Evolutionary conservation across 2,113 vertebrate genomes (phyloP).

Genomic region (Caranx melampygus): DNA sequence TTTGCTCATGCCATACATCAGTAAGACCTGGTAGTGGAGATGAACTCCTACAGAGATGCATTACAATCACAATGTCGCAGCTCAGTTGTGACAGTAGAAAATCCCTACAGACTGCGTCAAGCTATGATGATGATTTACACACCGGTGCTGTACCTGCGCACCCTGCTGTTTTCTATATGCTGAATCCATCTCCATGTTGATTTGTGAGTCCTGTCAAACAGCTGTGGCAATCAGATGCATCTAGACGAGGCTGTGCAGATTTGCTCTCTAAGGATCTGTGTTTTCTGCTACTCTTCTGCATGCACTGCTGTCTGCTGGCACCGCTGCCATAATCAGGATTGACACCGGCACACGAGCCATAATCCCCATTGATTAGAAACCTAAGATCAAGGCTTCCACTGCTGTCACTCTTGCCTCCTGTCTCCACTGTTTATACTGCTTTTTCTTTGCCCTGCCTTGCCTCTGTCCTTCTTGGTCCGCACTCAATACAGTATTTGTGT

Average conservation of each 20-base stretch:
- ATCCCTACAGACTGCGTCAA: slow-evolving; percentile 27
- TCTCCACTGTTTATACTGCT: slow-evolving; percentile 44
- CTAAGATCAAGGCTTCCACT: slow-evolving; percentile 78
- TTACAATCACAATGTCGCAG: slow-evolving; percentile 29
- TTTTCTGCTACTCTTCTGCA: slow-evolving; percentile 32
- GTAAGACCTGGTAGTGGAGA: background rate
- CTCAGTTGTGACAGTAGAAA: slow-evolving; percentile 13
- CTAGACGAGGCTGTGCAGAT: slow-evolving; percentile 2
- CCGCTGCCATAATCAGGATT: slow-evolving; percentile 69
- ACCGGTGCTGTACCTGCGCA: background rate
- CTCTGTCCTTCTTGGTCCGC: slow-evolving; percentile 13
- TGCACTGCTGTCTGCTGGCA: slow-evolving; percentile 41
- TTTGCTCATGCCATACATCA: background rate
- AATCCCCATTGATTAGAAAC: slow-evolving; percentile 82
- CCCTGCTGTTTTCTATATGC: slow-evolving; percentile 15
- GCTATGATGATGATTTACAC: slow-evolving; percentile 23
- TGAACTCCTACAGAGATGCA: background rate
- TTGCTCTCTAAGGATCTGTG: background rate
- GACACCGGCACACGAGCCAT: slow-evolving; percentile 73
- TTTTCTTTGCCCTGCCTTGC: background rate
- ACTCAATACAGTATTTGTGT: slow-evolving; percentile 1
- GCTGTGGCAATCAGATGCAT: slow-evolving; percentile 22
- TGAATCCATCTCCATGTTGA: slow-evolving; percentile 5
- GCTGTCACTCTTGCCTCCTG: slow-evolving; percentile 70
- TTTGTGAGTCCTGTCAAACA: slow-evolving; percentile 12